Conservation (phyloP, 2,888 invertebrate genomes). For the Molanna angustata region DNA sequence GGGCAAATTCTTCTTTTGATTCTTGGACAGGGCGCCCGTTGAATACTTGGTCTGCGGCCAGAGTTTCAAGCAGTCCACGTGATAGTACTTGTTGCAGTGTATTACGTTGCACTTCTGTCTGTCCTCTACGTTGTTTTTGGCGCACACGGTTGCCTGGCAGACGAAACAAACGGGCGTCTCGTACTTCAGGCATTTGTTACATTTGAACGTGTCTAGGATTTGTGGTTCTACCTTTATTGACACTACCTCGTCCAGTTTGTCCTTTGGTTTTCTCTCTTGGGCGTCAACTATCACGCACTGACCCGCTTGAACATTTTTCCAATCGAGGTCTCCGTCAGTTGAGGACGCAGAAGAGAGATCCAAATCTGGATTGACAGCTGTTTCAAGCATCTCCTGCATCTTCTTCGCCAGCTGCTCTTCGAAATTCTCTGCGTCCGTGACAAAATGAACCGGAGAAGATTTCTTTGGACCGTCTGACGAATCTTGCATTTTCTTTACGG, state of each 20-base stretch:
- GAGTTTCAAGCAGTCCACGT: constrained; percentile 67
- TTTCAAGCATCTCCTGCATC: constrained; percentile 53
- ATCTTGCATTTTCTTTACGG: constrained; percentile 25
- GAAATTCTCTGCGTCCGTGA: constrained; percentile 43
- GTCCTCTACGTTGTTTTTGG: constrained; percentile 42
- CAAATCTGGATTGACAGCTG: constrained; percentile 37
- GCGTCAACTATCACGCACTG: constrained; percentile 49
- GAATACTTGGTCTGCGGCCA: constrained; percentile 75
- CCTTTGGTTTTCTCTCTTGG: constrained; percentile 39
- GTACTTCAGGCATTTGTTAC: constrained; percentile 60
- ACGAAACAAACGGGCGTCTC: constrained; percentile 64
- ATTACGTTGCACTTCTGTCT: constrained; percentile 62
- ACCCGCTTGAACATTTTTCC: constrained; percentile 43
- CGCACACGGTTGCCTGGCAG: constrained; percentile 51
- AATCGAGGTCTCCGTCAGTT: constrained; percentile 44
- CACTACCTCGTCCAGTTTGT: constrained; percentile 35
- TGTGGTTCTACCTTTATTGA: constrained; percentile 33
- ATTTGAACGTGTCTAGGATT: constrained; percentile 52
- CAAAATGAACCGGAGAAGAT: constrained; percentile 32
- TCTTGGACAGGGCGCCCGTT: constrained; percentile 46
- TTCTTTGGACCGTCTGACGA: constrained; percentile 4
- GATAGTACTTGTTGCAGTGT: constrained; percentile 73
- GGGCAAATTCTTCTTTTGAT: constrained; percentile 18
- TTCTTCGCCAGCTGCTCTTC: constrained; percentile 53
- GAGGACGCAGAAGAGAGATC: constrained; percentile 43